phyloP scores from a whole-genome alignment of 2,113 vertebrate species.

The Vulpes ferrilata region DNA sequence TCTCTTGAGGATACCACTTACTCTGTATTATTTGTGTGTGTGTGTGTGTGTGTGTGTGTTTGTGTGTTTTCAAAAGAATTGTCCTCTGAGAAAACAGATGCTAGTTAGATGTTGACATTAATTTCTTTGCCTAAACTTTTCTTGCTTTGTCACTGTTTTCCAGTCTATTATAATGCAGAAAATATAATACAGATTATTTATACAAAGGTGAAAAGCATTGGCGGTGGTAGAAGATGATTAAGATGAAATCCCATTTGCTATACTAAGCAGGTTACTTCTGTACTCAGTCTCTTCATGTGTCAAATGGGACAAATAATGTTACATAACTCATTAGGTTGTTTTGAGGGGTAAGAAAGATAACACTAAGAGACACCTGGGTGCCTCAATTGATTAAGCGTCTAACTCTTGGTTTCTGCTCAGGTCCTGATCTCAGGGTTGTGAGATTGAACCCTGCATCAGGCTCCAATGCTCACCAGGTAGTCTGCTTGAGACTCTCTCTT shows the following conservation, averaged over 20 bases:
- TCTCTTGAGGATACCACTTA: background rate
- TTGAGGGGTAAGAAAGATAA: conserved; percentile 7
- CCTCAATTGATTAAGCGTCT: background rate
- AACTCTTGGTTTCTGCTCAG: background rate
- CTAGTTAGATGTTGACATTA: background rate
- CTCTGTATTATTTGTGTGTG: background rate
- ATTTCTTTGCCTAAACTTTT: background rate
- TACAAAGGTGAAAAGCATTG: background rate
- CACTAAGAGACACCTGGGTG: background rate
- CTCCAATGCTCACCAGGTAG: background rate
- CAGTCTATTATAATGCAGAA: background rate
- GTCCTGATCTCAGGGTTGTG: background rate
- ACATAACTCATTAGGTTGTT: background rate
- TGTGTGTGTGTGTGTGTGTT: background rate
- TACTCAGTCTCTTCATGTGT: background rate
- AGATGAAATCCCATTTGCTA: background rate
- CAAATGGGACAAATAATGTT: background rate
- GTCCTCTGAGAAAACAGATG: background rate
- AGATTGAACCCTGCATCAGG: background rate
- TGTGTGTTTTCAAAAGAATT: conserved; percentile 48
- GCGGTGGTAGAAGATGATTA: background rate
- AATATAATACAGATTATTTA: background rate
- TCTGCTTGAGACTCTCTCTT: background rate
- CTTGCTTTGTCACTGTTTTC: background rate
- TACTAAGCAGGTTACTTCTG: background rate